phyloP scores from a whole-genome alignment of 2,113 vertebrate species.

The Hemiprocne comata region DNA sequence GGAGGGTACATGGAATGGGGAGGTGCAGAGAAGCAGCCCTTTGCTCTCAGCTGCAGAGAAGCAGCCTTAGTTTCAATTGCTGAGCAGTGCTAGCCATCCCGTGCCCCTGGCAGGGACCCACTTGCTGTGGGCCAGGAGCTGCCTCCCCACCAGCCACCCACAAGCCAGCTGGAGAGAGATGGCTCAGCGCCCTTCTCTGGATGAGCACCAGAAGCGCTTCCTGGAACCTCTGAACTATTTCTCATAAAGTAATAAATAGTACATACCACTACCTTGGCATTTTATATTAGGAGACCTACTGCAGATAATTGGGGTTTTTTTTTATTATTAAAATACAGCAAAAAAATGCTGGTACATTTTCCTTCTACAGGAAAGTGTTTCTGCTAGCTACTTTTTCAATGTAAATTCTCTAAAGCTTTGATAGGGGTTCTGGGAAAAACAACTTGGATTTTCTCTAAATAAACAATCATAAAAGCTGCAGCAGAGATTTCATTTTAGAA shows the following conservation, averaged over 20 bases:
- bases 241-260: background rate
- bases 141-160: background rate
- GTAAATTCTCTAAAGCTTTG: background rate
- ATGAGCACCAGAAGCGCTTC: background rate
- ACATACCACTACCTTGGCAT: accelerated
- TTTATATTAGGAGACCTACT: background rate
- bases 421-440: background rate
- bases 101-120: background rate
- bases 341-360: background rate
- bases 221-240: background rate
- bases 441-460: background rate
- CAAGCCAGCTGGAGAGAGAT: background rate
- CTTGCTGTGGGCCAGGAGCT: background rate
- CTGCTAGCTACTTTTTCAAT: background rate
- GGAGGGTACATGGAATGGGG: accelerated
- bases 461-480: background rate
- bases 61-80: accelerated
- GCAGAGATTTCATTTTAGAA: background rate
- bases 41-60: background rate
- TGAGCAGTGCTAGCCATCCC: background rate
- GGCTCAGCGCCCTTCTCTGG: background rate
- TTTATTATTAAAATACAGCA: background rate
- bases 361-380: background rate
- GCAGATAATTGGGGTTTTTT: background rate
- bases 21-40: background rate